These are phyloP conservation scores for Lydus trimaculatus DNA, from an alignment of 2,888 invertebrate genomes.

Conservation along the genomic window DNA sequence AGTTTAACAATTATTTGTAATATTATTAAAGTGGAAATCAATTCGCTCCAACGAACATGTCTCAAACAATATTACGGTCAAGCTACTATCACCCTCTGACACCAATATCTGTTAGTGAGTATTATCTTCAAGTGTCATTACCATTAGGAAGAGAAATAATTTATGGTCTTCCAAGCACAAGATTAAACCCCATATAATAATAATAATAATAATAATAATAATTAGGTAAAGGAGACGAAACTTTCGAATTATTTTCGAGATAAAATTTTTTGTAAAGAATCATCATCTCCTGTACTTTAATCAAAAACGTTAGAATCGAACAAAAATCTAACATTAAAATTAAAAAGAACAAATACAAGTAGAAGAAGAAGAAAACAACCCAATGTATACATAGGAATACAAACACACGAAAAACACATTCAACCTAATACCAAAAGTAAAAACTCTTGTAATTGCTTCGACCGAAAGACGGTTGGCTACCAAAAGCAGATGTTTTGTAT, in stretches of 20 bases:
- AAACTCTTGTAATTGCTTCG: constrained; percentile 53
- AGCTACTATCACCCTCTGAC: constrained; percentile 41
- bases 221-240: neutral
- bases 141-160: constrained; percentile 44
- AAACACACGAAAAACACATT: constrained; percentile 5
- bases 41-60: constrained; percentile 52
- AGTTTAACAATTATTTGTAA: neutral
- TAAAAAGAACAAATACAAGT: neutral
- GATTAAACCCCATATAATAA: neutral
- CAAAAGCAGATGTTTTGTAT: constrained; percentile 59
- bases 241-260: neutral
- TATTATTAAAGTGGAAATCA: constrained; percentile 8
- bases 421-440: constrained; percentile 28
- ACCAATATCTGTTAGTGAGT: constrained; percentile 49
- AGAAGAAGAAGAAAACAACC: neutral
- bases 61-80: constrained; percentile 50
- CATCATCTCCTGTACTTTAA: no score
- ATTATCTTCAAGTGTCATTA: constrained; percentile 57
- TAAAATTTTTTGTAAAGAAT: no score
- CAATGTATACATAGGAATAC: neutral
- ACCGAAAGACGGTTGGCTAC: constrained; percentile 58
- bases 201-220: no score
- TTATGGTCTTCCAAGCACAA: constrained; percentile 25
- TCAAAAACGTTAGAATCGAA: neutral
- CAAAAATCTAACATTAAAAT: neutral